These are phyloP conservation scores for Yponomeuta plumbellus DNA, from an alignment of 2,888 invertebrate genomes.

Conservation along the genomic window DNA sequence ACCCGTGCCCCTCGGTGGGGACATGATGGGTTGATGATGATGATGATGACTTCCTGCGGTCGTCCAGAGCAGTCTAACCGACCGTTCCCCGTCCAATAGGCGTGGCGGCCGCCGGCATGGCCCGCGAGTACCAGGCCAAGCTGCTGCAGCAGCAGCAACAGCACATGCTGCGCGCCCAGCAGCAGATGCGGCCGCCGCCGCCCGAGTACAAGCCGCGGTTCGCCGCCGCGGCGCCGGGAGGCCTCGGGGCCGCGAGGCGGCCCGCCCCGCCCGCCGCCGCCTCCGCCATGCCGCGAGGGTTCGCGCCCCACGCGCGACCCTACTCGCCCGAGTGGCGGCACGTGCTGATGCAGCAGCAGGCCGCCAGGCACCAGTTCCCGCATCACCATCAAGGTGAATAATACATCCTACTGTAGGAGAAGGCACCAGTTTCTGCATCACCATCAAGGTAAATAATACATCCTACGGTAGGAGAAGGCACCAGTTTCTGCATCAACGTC, in stretches of 20 bases:
- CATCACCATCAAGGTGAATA: constrained; percentile 64
- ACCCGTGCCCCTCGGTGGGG: too few relatives aligned
- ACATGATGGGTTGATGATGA: too few relatives aligned
- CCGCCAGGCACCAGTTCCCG: constrained; percentile 58
- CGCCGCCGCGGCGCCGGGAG: constrained; percentile 31
- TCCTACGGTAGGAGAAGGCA: constrained; percentile 32
- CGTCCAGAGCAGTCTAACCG: too few relatives aligned
- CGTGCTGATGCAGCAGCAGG: constrained; percentile 78
- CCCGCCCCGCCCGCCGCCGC: constrained; percentile 37
- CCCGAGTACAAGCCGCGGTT: constrained; percentile 89
- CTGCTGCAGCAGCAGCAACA: constrained; percentile 82
- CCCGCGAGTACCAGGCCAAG: constrained; percentile 80
- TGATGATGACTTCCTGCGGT: too few relatives aligned
- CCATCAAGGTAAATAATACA: constrained; percentile 51
- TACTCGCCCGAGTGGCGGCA: constrained; percentile 70
- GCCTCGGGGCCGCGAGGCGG: constrained; percentile 37
- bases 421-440: constrained; percentile 67
- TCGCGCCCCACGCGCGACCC: constrained; percentile 49
- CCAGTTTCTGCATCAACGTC: constrained; percentile 68
- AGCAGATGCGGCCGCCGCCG: constrained; percentile 83
- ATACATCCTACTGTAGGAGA: background rate
- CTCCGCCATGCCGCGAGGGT: constrained; percentile 30
- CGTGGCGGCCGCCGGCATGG: constrained; percentile 63
- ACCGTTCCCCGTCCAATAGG: constrained; percentile 32
- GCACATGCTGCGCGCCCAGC: constrained; percentile 78